Percentiles rank a stretch among this genome's conserved stretches.
These are phyloP conservation scores for Crotalus viridis DNA, from an alignment of 2,113 vertebrate species.

Conservation along the genomic window DNA sequence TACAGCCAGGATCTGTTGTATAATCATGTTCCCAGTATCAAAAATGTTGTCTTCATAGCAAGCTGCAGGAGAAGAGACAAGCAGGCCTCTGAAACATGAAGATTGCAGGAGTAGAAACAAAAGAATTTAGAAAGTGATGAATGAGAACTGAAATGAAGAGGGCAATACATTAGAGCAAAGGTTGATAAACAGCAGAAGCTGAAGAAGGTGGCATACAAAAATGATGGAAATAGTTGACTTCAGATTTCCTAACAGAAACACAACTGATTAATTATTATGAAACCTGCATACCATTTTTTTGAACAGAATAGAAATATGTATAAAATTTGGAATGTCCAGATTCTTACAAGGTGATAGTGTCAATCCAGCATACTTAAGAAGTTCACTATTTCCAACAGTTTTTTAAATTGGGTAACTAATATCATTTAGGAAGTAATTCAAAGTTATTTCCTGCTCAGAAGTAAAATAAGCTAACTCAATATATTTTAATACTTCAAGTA, in stretches of 20 bases:
- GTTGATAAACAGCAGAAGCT: constrained; percentile 21
- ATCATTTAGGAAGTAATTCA: neutral
- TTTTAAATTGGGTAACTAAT: neutral
- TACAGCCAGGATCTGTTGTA: neutral
- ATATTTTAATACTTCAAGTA: neutral
- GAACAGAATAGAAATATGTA: neutral
- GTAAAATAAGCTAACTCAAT: neutral
- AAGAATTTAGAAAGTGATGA: constrained; percentile 12
- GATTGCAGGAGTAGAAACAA: neutral
- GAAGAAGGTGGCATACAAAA: neutral
- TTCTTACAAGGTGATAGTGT: neutral
- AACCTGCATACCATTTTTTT: neutral
- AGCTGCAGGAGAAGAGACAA: constrained; percentile 20
- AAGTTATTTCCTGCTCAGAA: neutral
- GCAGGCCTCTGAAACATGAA: constrained; percentile 22
- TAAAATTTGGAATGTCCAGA: neutral
- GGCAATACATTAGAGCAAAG: constrained; percentile 25
- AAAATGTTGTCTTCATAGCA: constrained; percentile 32
- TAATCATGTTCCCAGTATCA: constrained; percentile 31
- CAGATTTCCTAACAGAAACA: neutral
- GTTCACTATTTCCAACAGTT: neutral
- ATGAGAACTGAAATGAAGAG: constrained; percentile 2
- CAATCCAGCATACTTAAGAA: neutral
- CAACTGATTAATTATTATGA: neutral
- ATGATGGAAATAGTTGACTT: neutral